These are phyloP conservation scores for Perizoma affinitatum DNA, from an alignment of 2,888 invertebrate genomes.

Conservation along the genomic window DNA sequence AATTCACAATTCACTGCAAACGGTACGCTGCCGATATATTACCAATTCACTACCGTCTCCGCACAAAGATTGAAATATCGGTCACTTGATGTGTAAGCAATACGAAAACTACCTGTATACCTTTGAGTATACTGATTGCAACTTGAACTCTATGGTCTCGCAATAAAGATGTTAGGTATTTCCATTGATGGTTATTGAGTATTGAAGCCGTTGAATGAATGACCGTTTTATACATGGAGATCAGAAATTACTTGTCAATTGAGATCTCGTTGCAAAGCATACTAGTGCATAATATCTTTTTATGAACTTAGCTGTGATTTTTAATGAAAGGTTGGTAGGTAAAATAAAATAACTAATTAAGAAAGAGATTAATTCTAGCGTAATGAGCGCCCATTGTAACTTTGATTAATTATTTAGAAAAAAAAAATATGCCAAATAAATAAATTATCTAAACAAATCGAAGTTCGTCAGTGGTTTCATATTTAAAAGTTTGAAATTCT, in stretches of 20 bases:
- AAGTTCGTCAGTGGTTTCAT: too few relatives aligned
- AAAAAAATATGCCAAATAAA: too few relatives aligned
- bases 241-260: not conserved
- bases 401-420: too few relatives aligned
- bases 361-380: too few relatives aligned
- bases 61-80: conserved; percentile 32
- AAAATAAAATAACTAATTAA: too few relatives aligned
- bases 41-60: conserved; percentile 20
- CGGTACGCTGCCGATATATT: conserved; percentile 19
- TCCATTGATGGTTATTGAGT: conserved; percentile 11
- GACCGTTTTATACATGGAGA: conserved; percentile 13
- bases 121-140: conserved; percentile 19
- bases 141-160: conserved; percentile 18
- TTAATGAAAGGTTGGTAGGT: too few relatives aligned
- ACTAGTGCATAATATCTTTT: too few relatives aligned
- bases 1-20: conserved; percentile 9
- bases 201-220: conserved; percentile 25
- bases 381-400: too few relatives aligned
- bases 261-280: too few relatives aligned
- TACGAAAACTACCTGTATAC: not conserved
- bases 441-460: too few relatives aligned
- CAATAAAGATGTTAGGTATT: conserved; percentile 12
- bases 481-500: too few relatives aligned
- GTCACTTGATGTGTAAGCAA: conserved; percentile 19
- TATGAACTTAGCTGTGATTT: too few relatives aligned